Conservation (phyloP, 1,140 invertebrate genomes). For the Sogatella furcifera region DNA sequence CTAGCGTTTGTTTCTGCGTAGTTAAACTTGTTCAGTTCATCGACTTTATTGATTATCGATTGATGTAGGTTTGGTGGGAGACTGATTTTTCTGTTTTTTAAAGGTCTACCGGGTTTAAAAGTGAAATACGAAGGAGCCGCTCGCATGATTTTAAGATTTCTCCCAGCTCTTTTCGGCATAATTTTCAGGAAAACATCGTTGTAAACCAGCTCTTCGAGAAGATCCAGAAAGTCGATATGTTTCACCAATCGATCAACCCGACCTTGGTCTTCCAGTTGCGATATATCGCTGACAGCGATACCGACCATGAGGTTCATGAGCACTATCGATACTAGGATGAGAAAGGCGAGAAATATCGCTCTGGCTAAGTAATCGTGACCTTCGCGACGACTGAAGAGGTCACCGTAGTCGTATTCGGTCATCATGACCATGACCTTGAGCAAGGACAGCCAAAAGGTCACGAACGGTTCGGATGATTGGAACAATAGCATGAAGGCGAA, state of each 20-base stretch:
- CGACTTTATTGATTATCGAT: too few species aligned
- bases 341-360: slow-evolving; percentile 26
- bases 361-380: slow-evolving; percentile 19
- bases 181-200: neutral
- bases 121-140: too few species aligned
- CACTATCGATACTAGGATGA: slow-evolving; percentile 33
- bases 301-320: slow-evolving; percentile 37
- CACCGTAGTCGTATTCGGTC: slow-evolving; percentile 43
- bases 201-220: slow-evolving; percentile 20
- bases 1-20: too few species aligned
- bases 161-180: too few species aligned
- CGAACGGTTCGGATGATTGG: slow-evolving; percentile 32
- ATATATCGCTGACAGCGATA: slow-evolving; percentile 36
- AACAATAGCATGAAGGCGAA: slow-evolving; percentile 42
- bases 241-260: slow-evolving; percentile 19
- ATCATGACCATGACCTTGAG: slow-evolving; percentile 45
- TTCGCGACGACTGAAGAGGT: slow-evolving; percentile 27
- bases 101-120: too few species aligned
- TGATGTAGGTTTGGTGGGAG: too few species aligned
- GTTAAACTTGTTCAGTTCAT: too few species aligned
- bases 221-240: slow-evolving; percentile 21
- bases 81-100: too few species aligned
- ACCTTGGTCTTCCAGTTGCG: slow-evolving; percentile 20
- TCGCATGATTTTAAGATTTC: too few species aligned
- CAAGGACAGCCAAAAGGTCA: slow-evolving; percentile 33